phyloP scores from a whole-genome alignment of 2,888 invertebrate genomes.

The Lithophane semibrunnea region DNA sequence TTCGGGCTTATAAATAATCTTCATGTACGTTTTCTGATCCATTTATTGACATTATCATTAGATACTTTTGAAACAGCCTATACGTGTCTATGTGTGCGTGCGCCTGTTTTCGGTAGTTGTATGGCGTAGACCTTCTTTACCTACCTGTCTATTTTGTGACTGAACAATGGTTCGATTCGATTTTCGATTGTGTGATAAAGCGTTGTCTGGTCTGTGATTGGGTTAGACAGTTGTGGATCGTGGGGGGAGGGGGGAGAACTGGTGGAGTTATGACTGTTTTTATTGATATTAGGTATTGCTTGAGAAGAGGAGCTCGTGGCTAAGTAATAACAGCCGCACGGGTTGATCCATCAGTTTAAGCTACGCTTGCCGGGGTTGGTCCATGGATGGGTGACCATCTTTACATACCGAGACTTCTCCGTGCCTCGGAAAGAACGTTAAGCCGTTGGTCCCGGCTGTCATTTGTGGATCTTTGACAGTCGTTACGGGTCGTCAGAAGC shows the following conservation, averaged over 20 bases:
- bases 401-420: too few relatives aligned
- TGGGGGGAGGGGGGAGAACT: not conserved
- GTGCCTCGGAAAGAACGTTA: too few relatives aligned
- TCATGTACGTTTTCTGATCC: not conserved
- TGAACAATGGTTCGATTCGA: conserved; percentile 53
- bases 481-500: too few relatives aligned
- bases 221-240: conserved; percentile 51
- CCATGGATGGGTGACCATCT: too few relatives aligned
- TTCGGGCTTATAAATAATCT: not conserved
- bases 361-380: too few relatives aligned
- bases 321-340: too few relatives aligned
- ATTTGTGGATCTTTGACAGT: too few relatives aligned
- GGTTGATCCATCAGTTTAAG: too few relatives aligned
- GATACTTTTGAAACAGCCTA: not conserved
- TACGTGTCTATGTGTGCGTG: not conserved
- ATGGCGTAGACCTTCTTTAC: not conserved
- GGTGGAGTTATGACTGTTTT: conserved; percentile 34
- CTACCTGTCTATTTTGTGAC: not conserved
- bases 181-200: conserved; percentile 55
- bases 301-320: not conserved
- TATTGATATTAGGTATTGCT: conserved; percentile 37
- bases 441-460: too few relatives aligned
- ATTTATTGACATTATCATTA: not conserved
- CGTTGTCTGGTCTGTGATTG: conserved; percentile 51
- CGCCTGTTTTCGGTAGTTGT: not conserved